These are phyloP conservation scores for Phytoseiulus persimilis DNA, from an alignment of 2,888 invertebrate genomes.

Conservation along the genomic window DNA sequence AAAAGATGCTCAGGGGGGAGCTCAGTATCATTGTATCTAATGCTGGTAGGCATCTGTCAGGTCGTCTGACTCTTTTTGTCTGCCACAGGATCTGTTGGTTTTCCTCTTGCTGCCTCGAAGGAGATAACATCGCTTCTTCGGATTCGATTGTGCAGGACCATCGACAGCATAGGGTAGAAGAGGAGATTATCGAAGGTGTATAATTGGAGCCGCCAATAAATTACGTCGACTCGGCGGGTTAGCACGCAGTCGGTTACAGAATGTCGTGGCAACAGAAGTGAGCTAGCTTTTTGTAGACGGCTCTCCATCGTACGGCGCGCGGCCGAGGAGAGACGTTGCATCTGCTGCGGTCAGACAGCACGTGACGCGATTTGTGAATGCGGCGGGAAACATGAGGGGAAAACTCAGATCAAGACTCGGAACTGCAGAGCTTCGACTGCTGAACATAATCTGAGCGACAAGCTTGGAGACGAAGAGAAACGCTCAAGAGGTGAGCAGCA, in stretches of 20 bases:
- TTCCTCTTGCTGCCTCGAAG: not conserved
- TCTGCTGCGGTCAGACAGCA: no score
- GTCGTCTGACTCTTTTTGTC: not conserved
- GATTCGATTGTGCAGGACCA: not conserved
- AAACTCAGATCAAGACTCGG: no score
- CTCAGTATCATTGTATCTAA: not conserved
- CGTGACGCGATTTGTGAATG: no score
- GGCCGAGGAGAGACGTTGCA: no score
- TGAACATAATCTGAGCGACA: no score
- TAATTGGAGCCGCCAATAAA: not conserved
- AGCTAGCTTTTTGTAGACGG: not conserved
- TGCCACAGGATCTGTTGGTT: not conserved
- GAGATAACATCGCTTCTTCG: not conserved
- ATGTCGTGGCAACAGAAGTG: not conserved
- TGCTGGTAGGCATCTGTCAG: not conserved
- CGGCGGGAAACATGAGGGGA: no score
- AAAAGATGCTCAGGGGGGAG: not conserved
- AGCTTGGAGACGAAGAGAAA: no score
- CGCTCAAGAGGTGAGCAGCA: no score
- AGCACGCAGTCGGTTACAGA: not conserved
- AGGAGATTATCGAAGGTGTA: not conserved
- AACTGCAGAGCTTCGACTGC: no score
- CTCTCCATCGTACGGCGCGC: no score
- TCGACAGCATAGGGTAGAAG: not conserved
- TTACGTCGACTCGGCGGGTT: not conserved